Evolutionary conservation across 1,140 invertebrate species (phyloP), one percentile per base, ranked within the genome.

Genomic region (Drosophila pachea): DNA sequence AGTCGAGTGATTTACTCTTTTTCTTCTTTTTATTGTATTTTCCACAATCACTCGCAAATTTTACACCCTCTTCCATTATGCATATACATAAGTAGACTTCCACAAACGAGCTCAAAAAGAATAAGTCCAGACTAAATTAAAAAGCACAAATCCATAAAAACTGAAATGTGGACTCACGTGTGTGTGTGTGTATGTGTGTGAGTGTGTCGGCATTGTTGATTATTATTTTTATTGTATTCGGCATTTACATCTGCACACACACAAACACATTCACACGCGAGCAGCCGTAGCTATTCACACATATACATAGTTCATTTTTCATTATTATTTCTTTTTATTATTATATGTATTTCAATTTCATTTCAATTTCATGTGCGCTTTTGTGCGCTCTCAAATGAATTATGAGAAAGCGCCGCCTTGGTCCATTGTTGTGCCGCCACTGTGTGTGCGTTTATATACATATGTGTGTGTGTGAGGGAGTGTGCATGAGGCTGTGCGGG

Each of bases 381-480:
- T 84, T 84, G 79, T 84, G 76, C 67, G 81, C 81, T 61, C 70
- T 69, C 66, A 84, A 84, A 86, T 84, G 79, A 86, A 79, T 84
- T 86, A 83, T 84, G 76, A 61, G 75, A 82, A 72, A 72, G 78
- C 78, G 71, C 78, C 78, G 78, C 78, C 74, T 84, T 79, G 53
- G 61, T 36, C 72, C 79, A 84, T 83, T 84, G 78, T 83, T 83
- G 78, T 66, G 62, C 29, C 16, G 22, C 35, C 54, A 42, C 0
- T 7, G 38, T 42, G 12, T 32, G 55, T 38, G 31, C 9, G 4
- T 29, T 2, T 36, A 4, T 40, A 8, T 42, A 2, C 32, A 7
- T 35, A n/a, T 38, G 66, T 32, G 42, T 55, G 56, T 36, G 50
- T 60, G 43, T 65, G 47, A 32, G 56, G 8, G 33, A 36, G 56